These are phyloP conservation scores for Trichonephila clavipes DNA, from an alignment of 1,140 invertebrate genomes.

Conservation along the genomic window DNA sequence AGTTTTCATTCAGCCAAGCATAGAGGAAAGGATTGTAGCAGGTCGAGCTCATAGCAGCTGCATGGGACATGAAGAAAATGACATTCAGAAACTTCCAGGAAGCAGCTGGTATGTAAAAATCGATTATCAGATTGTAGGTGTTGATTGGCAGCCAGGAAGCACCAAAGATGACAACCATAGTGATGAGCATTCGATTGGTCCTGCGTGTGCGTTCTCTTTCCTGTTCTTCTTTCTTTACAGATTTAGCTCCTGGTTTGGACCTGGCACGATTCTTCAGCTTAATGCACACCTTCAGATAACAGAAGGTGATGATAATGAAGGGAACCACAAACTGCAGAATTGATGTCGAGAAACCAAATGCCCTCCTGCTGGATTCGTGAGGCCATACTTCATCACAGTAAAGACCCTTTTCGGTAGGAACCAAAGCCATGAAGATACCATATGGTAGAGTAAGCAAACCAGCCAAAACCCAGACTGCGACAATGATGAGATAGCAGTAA, in stretches of 20 bases:
- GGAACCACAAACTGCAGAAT: conserved; percentile 97
- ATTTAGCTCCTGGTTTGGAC: conserved; percentile 90
- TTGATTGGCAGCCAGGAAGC: conserved; percentile 83
- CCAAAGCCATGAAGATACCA: conserved; percentile 89
- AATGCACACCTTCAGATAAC: conserved; percentile 94
- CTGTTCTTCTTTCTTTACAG: conserved; percentile 83
- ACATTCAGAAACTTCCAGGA: conserved; percentile 79
- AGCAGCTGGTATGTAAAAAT: conserved; percentile 81
- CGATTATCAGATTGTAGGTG: conserved; percentile 82
- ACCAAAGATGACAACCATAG: conserved; percentile 82
- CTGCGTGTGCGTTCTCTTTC: conserved; percentile 77
- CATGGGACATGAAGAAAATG: conserved; percentile 83
- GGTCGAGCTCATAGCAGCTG: conserved; percentile 83
- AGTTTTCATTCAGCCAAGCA: conserved; percentile 81
- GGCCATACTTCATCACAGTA: conserved; percentile 95
- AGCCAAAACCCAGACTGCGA: conserved; percentile 94
- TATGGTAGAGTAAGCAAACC: conserved; percentile 94
- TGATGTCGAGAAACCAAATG: conserved; percentile 92
- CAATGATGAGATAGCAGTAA: conserved; percentile 91
- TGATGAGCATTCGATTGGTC: conserved; percentile 82
- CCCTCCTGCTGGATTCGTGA: conserved; percentile 84
- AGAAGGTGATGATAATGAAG: conserved; percentile 95
- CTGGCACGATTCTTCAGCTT: conserved; percentile 90
- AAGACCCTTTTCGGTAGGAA: conserved; percentile 77
- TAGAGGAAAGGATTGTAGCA: conserved; percentile 84